Evolutionary conservation across 2,797 vertebrate genomes (phyloP).

Genomic region (Alca torda): DNA sequence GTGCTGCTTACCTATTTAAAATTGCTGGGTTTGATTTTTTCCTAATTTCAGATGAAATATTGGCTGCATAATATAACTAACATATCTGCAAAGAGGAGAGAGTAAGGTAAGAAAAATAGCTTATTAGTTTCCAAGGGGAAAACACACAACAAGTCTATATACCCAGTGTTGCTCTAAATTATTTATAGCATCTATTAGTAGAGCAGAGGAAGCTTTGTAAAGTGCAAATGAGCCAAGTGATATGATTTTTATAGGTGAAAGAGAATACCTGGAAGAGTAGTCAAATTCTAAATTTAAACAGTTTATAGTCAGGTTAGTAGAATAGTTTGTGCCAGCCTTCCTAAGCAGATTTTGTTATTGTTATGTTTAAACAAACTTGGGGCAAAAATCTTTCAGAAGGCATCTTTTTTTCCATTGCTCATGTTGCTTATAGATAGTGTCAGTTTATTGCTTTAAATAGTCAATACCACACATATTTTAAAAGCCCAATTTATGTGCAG

Average conservation of each 20-base stretch:
- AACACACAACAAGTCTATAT: not conserved
- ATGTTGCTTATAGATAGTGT: not conserved
- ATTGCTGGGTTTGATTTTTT: not conserved
- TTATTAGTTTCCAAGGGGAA: conserved; percentile 17
- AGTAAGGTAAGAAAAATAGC: not conserved
- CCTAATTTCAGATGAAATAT: conserved; percentile 2
- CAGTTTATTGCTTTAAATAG: not conserved
- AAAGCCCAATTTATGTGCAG: not conserved
- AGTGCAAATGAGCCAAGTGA: conserved; percentile 28
- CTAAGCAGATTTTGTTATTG: not conserved
- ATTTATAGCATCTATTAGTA: conserved; percentile 10
- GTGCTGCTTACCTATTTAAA: not conserved
- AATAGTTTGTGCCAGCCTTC: not conserved
- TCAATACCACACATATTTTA: not conserved
- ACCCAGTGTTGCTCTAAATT: conserved; percentile 4
- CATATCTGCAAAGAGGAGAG: not conserved
- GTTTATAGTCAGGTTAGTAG: not conserved
- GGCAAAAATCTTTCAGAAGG: not conserved
- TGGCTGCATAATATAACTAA: not conserved
- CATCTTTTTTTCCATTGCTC: not conserved
- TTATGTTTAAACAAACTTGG: not conserved
- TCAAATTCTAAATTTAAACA: conserved; percentile 6
- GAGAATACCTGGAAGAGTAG: not conserved
- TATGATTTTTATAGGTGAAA: conserved; percentile 5
- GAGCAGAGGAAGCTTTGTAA: conserved; percentile 1